Base-by-base conservation (phyloP, 1,140 invertebrate species). In the Hylaeus volcanicus region DNA sequence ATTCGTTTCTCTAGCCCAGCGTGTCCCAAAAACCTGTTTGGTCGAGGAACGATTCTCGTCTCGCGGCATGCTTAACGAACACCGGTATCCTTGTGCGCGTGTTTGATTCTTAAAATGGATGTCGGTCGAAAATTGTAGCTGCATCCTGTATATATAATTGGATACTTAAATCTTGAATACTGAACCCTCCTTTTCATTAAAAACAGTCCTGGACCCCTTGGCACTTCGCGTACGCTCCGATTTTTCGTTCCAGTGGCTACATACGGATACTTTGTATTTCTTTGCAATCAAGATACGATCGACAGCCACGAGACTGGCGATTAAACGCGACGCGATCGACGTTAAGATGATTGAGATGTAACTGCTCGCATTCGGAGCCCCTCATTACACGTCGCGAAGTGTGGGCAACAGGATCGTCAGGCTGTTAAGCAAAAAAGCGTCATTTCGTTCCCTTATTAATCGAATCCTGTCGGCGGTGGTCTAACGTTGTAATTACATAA, bases 371-470 rank as follows among this genome's bases (percentile, higher is more conserved):
- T 63, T 81, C 53, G 45, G 14, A 58, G 60, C 26, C 69, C 43
- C 66, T 79, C 76, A 63, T 75, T 75, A 68, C 68, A 15, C 79
- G 51, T 14, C 61, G n/a, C 70, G 60, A 12, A 26, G 55, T n/a
- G n/a, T n/a, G n/a, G 1, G 14, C 55, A n/a, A 15, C 55, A 15
- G n/a, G 3, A 58, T 58, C 55, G 26, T 6, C n/a, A 43, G 55
- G 12, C 51, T 51, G 77, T 43, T n/a, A 64, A 64, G 12, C 41
- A 56, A 51, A 8, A 26, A 79, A 79, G 55, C 60, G 60, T 55
- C 14, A 43, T 84, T 76, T 84, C 70, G 77, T 69, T 72, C 64
- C 73, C 78, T 84, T 84, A 85, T 81, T 85, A 81, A 85, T 84
- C 84, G 68, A 39, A 55, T 51, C 60, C n/a, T 78, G 82, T 68